Evolutionary conservation across 2,888 invertebrate genomes (phyloP), one percentile per base, ranked within the genome.

Genomic region (Melieria picta): DNA sequence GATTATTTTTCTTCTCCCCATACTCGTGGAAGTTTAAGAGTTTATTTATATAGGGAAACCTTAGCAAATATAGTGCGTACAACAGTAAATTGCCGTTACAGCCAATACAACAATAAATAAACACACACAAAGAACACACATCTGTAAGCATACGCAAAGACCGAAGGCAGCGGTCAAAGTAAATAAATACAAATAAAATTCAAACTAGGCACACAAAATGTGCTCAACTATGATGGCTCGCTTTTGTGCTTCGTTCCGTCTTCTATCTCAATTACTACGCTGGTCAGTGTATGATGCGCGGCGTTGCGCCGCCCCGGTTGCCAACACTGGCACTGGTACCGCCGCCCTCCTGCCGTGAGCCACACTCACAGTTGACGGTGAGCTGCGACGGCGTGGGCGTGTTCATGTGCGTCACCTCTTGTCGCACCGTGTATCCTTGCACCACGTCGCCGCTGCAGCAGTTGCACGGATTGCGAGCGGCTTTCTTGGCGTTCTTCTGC

Each of bases 401-500:
- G 43, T 58, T 50, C 67, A 67, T 62, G 45, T 68, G 68, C 52
- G 61, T 9, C n/a, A 68, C 43, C 42, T 69, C 69, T 58, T 69
- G 69, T 10, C 48, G 56, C 30, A 69, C 60, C 46, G 48, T 64
- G 16, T 69, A 69, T 45, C 69, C 69, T 73, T 64, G 45, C 11
- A 57, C 7, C 11, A 72, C 72, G 16, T 69, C 58, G 13, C 58
- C 67, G 60, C 48, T 62, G n/a, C 69, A 73, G 57, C 75, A 74
- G 5, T 61, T 65, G 50, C 66, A 72, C 6, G 71, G 45, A 4
- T 72, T 72, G 3, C 60, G 57, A 6, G 5, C 58, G 13, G 10
- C 13, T 1, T n/a, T 11, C 7, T 46, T 65, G 5, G 16, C 50
- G 4, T 55, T 47, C 11, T 69, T 69, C 11, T 13, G 30, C 6